Evolutionary conservation across 2,888 invertebrate genomes (phyloP).

Genomic region (Parascotia fuliginaria): DNA sequence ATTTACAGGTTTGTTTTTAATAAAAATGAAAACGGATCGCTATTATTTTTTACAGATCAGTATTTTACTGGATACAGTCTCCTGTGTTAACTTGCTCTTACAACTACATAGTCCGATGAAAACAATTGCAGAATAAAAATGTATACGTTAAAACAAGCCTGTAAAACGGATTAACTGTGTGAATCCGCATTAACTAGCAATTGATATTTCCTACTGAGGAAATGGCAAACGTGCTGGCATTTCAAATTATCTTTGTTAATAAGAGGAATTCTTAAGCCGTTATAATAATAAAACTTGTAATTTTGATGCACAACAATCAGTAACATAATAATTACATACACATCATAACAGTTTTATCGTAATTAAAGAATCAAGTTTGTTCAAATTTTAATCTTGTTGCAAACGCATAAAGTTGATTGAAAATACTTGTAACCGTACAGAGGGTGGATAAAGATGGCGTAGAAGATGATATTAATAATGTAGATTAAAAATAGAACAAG

Average conservation of each 20-base stretch:
- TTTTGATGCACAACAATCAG: slow-evolving; percentile 34
- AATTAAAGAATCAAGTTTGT: background rate
- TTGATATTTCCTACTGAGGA: background rate
- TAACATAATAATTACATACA: slow-evolving; percentile 26
- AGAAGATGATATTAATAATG: slow-evolving; percentile 39
- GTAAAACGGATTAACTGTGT: no score
- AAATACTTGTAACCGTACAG: slow-evolving; percentile 10
- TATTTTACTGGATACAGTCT: no score
- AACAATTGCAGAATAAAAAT: no score
- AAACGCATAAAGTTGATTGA: slow-evolving; percentile 6
- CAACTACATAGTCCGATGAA: no score
- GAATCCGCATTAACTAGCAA: no score
- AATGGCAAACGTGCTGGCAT: slow-evolving; percentile 4
- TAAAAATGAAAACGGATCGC: no score
- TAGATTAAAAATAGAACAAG: slow-evolving; percentile 42
- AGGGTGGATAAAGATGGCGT: slow-evolving; percentile 35
- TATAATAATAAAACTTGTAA: background rate
- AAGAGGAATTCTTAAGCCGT: background rate
- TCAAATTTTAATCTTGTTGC: background rate
- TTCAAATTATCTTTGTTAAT: slow-evolving; percentile 1
- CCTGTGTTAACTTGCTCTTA: no score
- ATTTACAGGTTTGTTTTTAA: no score
- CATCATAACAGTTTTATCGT: slow-evolving; percentile 7
- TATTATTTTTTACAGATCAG: no score
- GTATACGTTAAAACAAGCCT: no score